Percentiles rank a stretch among this genome's conserved stretches.
Conservation (phyloP, 2,797 vertebrate species). For the Staurois parvus region DNA sequence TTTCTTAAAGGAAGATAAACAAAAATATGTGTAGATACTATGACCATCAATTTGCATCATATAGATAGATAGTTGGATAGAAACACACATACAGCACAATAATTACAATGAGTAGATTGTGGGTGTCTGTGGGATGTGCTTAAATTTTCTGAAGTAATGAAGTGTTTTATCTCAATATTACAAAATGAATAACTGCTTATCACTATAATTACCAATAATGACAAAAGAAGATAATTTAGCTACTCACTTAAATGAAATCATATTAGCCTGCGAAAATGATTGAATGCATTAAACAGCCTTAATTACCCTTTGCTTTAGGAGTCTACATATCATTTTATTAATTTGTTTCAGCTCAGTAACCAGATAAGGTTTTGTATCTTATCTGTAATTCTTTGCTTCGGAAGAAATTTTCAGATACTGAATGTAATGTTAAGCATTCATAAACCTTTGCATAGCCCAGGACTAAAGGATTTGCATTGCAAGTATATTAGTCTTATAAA, state of each 20-base stretch:
- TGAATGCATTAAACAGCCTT: slow-evolving; percentile 69
- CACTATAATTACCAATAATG: slow-evolving; percentile 69
- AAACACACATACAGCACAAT: slow-evolving; percentile 13
- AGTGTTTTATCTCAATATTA: slow-evolving; percentile 67
- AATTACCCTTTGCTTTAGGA: slow-evolving; percentile 68
- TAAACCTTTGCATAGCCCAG: slow-evolving; percentile 38
- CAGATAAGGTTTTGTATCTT: slow-evolving; percentile 65
- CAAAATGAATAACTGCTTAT: slow-evolving; percentile 67
- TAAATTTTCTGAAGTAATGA: slow-evolving; percentile 69
- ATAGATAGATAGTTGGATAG: slow-evolving; percentile 19
- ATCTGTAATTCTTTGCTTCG: slow-evolving; percentile 64
- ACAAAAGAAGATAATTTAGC: slow-evolving; percentile 69
- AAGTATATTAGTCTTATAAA: slow-evolving; percentile 19
- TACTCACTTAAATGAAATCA: slow-evolving; percentile 50
- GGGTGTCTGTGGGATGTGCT: slow-evolving; percentile 60
- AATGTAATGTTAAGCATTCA: slow-evolving; percentile 22
- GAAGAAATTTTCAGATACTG: slow-evolving; percentile 63
- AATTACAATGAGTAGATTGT: slow-evolving; percentile 45
- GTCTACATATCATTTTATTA: slow-evolving; percentile 65
- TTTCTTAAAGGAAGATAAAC: background rate
- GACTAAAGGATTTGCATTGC: slow-evolving; percentile 18
- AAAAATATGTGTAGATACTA: slow-evolving; percentile 1
- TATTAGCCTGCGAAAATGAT: slow-evolving; percentile 66
- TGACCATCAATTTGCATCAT: background rate
- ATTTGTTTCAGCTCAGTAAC: slow-evolving; percentile 68